Evolutionary conservation across 2,888 invertebrate species (phyloP), one percentile per base, ranked within the genome.

Genomic region (Temnothorax ravouxi): DNA sequence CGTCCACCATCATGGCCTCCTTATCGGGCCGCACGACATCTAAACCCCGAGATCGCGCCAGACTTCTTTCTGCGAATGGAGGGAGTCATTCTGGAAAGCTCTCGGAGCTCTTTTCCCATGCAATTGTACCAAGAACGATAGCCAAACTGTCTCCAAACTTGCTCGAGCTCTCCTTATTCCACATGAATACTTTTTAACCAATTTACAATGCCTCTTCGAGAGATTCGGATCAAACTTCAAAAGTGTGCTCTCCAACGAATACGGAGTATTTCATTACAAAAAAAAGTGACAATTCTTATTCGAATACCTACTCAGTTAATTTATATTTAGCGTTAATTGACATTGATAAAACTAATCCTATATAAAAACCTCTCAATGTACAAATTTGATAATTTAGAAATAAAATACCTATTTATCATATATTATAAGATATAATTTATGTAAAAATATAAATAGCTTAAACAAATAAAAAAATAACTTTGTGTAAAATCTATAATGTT

Each of bases 1-100:
- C 66, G 44, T 25, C 82, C 41, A 72, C 82, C 44, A 80, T 72
- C 83, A 52, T 74, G 44, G 71, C 66, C 84, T 87, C 62, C 89
- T 89, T 89, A 88, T 89, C 85, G 85, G 82, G 52, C 44, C 38
- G 72, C 88, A 76, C 84, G 86, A 84, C 83, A 84, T 86, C 88
- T 87, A 86, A 88, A 84, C 85, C 84, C 77, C 59, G 83, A 84
- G 80, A 84, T 89, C 84, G 79, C 79, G 67, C 81, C 41, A 74
- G 67, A 76, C 75, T 47, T 59, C 81, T 84, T 80, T 71, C 75
- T 64, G 52, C 86, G 81, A 81, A 50, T 69, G 62, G 75, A 67
- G 62, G 34, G 83, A 84, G 76, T 80, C 67, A 84, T 85, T 84
- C 80, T 47, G 34, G 18, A 71, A 86, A 85, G 79, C 84, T 84